These are phyloP conservation scores for Cyclophora albipunctata DNA, from an alignment of 2,888 invertebrate species.

Conservation along the genomic window DNA sequence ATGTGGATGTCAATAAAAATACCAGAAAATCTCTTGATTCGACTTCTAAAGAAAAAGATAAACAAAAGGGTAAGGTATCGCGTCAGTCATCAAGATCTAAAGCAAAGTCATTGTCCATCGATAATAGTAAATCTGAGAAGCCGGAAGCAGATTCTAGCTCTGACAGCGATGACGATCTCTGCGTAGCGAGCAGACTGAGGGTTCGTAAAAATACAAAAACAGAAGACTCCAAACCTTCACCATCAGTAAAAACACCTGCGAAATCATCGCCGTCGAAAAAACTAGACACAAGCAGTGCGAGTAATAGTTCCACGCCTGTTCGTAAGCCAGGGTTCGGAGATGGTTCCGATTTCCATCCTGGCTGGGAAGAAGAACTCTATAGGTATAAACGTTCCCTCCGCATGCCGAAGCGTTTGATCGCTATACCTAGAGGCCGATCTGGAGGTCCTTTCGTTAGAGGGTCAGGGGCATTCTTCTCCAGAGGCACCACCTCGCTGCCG, in stretches of 20 bases:
- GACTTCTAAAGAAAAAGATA: conserved; percentile 44
- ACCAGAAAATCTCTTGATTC: conserved; percentile 54
- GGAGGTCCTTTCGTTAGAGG: conserved; percentile 70
- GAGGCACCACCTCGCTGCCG: conserved; percentile 84
- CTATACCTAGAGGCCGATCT: conserved; percentile 80
- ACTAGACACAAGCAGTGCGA: conserved; percentile 45
- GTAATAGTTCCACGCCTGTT: conserved; percentile 49
- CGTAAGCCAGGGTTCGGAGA: conserved; percentile 80
- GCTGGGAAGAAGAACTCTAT: conserved; percentile 89
- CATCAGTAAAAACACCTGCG: conserved; percentile 40
- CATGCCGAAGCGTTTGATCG: conserved; percentile 87
- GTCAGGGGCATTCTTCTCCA: conserved; percentile 62
- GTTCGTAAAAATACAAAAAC: conserved; percentile 67
- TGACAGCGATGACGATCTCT: conserved; percentile 58
- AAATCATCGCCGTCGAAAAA: conserved; percentile 54
- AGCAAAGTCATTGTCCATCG: conserved; percentile 42
- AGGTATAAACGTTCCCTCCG: conserved; percentile 87
- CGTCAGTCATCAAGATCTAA: conserved; percentile 44
- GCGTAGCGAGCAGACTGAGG: conserved; percentile 59
- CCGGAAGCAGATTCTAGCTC: conserved; percentile 47
- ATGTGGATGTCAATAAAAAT: conserved; percentile 60
- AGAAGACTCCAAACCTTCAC: conserved; percentile 45
- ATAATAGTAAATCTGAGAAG: conserved; percentile 52
- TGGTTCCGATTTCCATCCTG: conserved; percentile 83
- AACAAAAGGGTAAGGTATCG: conserved; percentile 46